Evolutionary conservation across 1,140 invertebrate species (phyloP).

Genomic region (Apis mellifera): Amel_HAv3.1 CM009937.2:13805001-13805500

Average conservation of each 20-base stretch:
- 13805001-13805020: constrained; percentile 15
- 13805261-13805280: constrained; percentile 11
- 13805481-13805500: constrained; percentile 54
- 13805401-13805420: constrained; percentile 37
- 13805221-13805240: not conserved
- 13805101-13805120: constrained; percentile 57
- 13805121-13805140: constrained; percentile 45
- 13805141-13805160: constrained; percentile 65
- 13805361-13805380: constrained; percentile 54
- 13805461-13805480: not conserved
- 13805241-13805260: not conserved
- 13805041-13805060: constrained; percentile 15
- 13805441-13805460: constrained; percentile 16
- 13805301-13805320: constrained; percentile 52
- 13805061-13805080: constrained; percentile 23
- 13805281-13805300: constrained; percentile 41
- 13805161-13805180: constrained; percentile 4
- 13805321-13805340: constrained; percentile 17
- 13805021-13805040: constrained; percentile 31
- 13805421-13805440: constrained; percentile 1
- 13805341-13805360: constrained; percentile 56
- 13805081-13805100: constrained; percentile 14
- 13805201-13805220: not conserved
- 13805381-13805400: constrained; percentile 37
- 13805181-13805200: not conserved